Percentiles rank a stretch among this genome's conserved stretches.
phyloP scores from a whole-genome alignment of 2,113 vertebrate genomes.

The Atrichornis clamosus region DNA sequence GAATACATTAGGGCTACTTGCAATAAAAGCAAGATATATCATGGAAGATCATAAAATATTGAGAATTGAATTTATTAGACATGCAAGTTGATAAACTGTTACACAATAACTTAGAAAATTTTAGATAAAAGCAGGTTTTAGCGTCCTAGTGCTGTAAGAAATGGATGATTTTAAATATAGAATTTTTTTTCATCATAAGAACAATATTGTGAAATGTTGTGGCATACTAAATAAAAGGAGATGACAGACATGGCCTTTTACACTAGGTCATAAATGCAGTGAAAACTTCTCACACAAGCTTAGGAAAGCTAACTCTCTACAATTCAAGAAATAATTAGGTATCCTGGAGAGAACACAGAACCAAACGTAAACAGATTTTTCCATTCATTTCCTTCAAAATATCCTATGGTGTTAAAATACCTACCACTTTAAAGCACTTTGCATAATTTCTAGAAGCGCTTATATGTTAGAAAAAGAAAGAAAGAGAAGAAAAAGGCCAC shows the following conservation, averaged over 20 bases:
- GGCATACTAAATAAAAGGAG: not conserved
- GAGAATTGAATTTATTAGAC: not conserved
- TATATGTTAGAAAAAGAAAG: not conserved
- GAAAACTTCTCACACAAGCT: not conserved
- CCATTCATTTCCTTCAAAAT: not conserved
- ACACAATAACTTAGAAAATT: not conserved
- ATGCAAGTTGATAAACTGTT: not conserved
- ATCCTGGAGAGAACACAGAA: constrained; percentile 36
- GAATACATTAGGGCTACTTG: not conserved
- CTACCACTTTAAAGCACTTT: not conserved
- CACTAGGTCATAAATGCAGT: not conserved
- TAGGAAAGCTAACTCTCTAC: not conserved
- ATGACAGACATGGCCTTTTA: not conserved
- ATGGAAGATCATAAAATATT: not conserved
- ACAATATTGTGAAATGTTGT: not conserved
- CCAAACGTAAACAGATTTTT: not conserved
- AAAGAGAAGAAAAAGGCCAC: not conserved
- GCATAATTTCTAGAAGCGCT: not conserved
- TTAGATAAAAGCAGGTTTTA: not conserved
- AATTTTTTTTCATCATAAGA: not conserved
- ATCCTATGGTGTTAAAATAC: not conserved
- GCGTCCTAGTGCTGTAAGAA: not conserved
- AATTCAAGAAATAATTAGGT: constrained; percentile 36
- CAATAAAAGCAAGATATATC: not conserved
- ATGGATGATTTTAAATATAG: not conserved